A percentile compares a stretch with the other conserved stretches of the same genome.
These are phyloP conservation scores for Cottoperca gobio DNA, from an alignment of 2,797 vertebrate genomes.

Conservation along the genomic window DNA sequence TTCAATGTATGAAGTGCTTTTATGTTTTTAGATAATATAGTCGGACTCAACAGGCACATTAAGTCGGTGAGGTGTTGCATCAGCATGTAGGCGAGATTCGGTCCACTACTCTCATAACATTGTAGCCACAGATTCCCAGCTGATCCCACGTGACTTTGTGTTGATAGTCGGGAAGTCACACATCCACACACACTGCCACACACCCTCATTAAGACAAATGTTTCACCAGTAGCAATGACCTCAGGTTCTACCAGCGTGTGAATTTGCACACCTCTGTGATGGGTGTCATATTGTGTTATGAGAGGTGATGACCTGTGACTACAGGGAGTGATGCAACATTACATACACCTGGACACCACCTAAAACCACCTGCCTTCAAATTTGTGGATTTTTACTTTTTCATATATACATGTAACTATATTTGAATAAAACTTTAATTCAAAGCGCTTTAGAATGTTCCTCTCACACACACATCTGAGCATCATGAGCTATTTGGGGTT, in stretches of 20 bases:
- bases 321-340: background rate
- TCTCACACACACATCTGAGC: no score
- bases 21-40: conserved; percentile 3
- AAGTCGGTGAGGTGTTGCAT: background rate
- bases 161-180: conserved; percentile 34
- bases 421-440: no score
- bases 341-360: background rate
- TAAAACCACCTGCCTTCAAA: background rate
- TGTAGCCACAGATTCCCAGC: conserved; percentile 14
- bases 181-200: conserved; percentile 20
- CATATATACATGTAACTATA: no score
- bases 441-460: no score
- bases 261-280: conserved; percentile 1
- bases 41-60: conserved; percentile 7
- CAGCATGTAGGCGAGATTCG: background rate
- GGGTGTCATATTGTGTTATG: conserved; percentile 11
- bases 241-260: background rate
- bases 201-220: conserved; percentile 12
- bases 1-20: conserved; percentile 8
- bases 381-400: background rate
- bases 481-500: no score
- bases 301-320: conserved; percentile 16
- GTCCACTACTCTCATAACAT: background rate
- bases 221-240: conserved; percentile 15
- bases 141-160: conserved; percentile 28